These are phyloP conservation scores for Cryptus viduatorius DNA, from an alignment of 2,888 invertebrate species.

Conservation along the genomic window DNA sequence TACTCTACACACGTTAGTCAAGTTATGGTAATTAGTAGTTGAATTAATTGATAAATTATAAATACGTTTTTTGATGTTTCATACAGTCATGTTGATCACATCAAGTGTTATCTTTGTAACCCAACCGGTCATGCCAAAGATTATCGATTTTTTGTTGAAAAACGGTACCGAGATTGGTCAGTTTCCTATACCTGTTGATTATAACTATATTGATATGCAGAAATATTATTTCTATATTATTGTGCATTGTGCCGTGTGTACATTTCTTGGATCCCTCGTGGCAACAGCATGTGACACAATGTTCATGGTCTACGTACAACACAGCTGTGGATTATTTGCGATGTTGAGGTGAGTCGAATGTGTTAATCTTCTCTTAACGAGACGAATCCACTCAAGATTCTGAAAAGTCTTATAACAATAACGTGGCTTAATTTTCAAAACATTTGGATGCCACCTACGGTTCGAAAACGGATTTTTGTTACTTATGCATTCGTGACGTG, in stretches of 20 bases:
- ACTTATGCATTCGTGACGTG: too few relatives aligned
- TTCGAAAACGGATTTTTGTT: neutral
- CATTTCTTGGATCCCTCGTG: neutral
- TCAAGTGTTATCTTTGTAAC: slow-evolving; percentile 19
- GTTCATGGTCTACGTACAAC: slow-evolving; percentile 21
- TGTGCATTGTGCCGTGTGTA: slow-evolving; percentile 10
- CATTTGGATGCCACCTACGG: too few relatives aligned
- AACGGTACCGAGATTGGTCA: slow-evolving; percentile 45
- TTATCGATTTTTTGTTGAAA: slow-evolving; percentile 44
- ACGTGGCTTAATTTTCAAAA: too few relatives aligned
- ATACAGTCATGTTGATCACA: slow-evolving; percentile 25
- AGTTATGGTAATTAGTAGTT: neutral
- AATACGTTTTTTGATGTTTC: neutral
- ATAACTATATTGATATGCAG: slow-evolving; percentile 43
- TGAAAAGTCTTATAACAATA: too few relatives aligned
- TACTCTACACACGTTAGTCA: slow-evolving; percentile 43
- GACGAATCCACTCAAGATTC: too few relatives aligned
- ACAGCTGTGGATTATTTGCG: slow-evolving; percentile 35
- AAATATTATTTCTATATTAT: slow-evolving; percentile 53
- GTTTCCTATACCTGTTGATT: slow-evolving; percentile 58
- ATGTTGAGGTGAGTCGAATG: slow-evolving; percentile 29
- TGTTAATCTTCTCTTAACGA: too few relatives aligned
- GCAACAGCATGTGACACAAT: neutral
- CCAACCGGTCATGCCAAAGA: slow-evolving; percentile 52
- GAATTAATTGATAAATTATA: neutral